Conservation (phyloP, 1,140 invertebrate genomes). For the Pomacea maculata region DNA sequence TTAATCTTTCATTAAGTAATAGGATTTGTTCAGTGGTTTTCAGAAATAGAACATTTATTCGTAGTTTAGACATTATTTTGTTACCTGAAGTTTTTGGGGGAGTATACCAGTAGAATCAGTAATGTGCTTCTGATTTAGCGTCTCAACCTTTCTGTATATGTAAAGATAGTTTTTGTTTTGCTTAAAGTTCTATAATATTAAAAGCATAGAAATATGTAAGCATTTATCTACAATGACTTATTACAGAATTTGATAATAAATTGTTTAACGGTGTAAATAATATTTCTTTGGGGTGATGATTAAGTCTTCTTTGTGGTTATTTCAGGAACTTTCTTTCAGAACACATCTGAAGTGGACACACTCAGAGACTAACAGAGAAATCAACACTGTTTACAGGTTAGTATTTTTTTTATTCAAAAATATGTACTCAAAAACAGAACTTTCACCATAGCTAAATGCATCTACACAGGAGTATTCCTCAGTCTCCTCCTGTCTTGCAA, state of each 20-base stretch:
- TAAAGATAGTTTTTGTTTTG: not conserved
- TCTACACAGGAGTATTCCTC: not conserved
- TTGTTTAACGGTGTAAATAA: too few species aligned
- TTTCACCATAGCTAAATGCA: not conserved
- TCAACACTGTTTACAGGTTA: constrained; percentile 33
- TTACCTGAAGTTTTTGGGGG: too few species aligned
- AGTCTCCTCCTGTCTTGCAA: not conserved
- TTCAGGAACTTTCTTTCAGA: constrained; percentile 32
- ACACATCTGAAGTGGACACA: constrained; percentile 33
- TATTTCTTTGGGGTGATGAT: not conserved
- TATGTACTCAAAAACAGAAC: not conserved
- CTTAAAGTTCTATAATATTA: not conserved
- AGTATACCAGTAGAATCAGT: too few species aligned
- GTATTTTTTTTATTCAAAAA: not conserved
- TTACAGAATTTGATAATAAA: too few species aligned
- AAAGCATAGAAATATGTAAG: too few species aligned
- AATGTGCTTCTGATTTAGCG: too few species aligned
- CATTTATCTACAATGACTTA: too few species aligned
- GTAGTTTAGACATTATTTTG: too few species aligned
- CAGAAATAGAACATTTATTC: too few species aligned
- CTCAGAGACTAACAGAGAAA: constrained; percentile 24
- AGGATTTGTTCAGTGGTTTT: too few species aligned
- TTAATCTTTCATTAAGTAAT: not conserved
- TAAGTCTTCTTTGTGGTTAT: not conserved
- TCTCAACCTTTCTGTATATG: not conserved